Conservation (phyloP, 2,888 invertebrate genomes). For the Flabesymbios commensalis region DNA sequence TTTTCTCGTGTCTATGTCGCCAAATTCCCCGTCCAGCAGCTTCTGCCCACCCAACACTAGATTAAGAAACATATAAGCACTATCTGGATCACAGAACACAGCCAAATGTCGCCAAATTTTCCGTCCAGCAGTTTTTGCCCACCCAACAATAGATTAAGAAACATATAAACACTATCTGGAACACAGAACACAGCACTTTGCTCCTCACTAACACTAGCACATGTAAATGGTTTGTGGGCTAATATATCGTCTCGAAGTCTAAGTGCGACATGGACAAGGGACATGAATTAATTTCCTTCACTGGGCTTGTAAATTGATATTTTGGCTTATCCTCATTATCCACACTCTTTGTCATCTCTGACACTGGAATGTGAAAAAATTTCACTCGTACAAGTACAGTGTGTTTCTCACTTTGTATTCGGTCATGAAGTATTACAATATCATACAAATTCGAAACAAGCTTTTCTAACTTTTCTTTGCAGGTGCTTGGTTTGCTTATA, state of each 20-base stretch:
- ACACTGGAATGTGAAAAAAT: not conserved
- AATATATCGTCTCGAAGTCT: slow-evolving; percentile 3
- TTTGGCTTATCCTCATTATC: not conserved
- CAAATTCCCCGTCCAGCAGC: not conserved
- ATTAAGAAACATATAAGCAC: no score
- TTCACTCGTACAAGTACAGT: slow-evolving; percentile 3
- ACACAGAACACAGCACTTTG: not conserved
- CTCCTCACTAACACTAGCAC: not conserved
- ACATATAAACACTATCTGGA: slow-evolving; percentile 16
- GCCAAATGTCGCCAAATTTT: no score
- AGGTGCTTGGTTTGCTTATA: slow-evolving; percentile 2
- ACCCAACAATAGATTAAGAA: slow-evolving; percentile 7
- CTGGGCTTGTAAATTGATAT: not conserved
- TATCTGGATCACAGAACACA: no score
- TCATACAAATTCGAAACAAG: not conserved
- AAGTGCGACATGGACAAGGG: slow-evolving; percentile 8
- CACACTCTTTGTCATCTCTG: not conserved
- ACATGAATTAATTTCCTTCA: slow-evolving; percentile 1
- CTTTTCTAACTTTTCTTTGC: slow-evolving; percentile 4
- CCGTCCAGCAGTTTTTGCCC: slow-evolving; percentile 1
- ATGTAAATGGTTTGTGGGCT: not conserved
- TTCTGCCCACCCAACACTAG: no score
- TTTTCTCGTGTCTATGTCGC: not conserved
- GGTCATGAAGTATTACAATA: not conserved
- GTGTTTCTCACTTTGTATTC: not conserved